Conservation (phyloP, 1,140 invertebrate genomes). For the Temnothorax curvispinosus region DNA sequence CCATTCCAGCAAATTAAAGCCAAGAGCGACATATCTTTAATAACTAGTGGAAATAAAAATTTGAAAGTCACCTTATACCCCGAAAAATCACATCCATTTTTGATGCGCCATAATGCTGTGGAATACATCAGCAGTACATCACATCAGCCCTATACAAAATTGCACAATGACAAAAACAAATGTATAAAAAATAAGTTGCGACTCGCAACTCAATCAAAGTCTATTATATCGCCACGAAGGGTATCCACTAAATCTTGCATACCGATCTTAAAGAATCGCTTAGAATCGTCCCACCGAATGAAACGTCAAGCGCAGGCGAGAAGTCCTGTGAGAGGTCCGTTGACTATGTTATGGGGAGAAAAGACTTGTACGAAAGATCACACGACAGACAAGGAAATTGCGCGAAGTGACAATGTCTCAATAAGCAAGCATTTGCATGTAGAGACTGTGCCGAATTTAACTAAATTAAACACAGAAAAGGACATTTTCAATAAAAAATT, state of each 20-base stretch:
- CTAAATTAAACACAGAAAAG: background rate
- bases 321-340: conserved; percentile 65
- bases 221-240: background rate
- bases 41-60: background rate
- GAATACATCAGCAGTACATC: background rate
- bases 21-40: conserved; percentile 23
- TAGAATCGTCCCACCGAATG: conserved; percentile 54
- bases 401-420: conserved; percentile 4
- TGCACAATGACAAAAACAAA: background rate
- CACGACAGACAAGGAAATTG: conserved; percentile 15
- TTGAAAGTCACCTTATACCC: background rate
- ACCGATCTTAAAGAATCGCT: conserved; percentile 72
- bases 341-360: conserved; percentile 57
- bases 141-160: background rate
- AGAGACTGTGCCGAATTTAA: background rate
- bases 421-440: background rate
- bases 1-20: background rate
- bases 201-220: background rate
- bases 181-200: conserved; percentile 18
- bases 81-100: conserved; percentile 11
- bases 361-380: background rate
- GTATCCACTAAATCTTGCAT: conserved; percentile 74
- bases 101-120: background rate
- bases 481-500: background rate
- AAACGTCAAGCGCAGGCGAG: conserved; percentile 53